Evolutionary conservation across 2,888 invertebrate species (phyloP), one percentile per base, ranked within the genome.

Genomic region (Carpatolechia fugitivella): DNA sequence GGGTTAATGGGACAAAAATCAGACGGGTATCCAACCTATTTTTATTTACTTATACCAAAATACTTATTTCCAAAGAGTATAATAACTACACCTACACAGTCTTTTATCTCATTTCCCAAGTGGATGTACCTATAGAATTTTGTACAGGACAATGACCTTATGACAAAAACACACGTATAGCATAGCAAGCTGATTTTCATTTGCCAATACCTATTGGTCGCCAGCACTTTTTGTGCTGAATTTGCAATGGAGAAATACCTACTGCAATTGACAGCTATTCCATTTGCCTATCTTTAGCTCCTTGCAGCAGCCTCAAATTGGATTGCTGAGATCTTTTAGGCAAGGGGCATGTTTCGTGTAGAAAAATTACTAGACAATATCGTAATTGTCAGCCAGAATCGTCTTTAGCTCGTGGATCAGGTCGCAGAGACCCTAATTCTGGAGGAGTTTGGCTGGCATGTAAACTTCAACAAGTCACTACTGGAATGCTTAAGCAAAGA

Each of bases 1-100:
- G 60, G 66, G 52, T 68, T 66, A 40, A 20, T 65, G 11, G 40
- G 62, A 30, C 57, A 53, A 24, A 68, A 68, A 44, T 6, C 56
- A 47, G 65, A 64, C 53, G 64, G 55, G 58, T 2, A 6, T 60
- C 6, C 49, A 63, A 0, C 65, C 67, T 0, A 64, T 65, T 8
- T 61, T 66, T 62, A 63, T 46, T n/a, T 5, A 0, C 57, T 50
- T 59, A 44, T 64, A 1, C n/a, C n/a, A n/a, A n/a, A n/a, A n/a
- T n/a, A n/a, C n/a, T n/a, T n/a, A n/a, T n/a, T n/a, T n/a, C n/a
- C n/a, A n/a, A n/a, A n/a, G n/a, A n/a, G n/a, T n/a, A n/a, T n/a
- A n/a, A n/a, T n/a, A n/a, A n/a, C n/a, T n/a, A 30, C 3, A 50
- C 54, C 11, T 61, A 56, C n/a, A 35, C 56, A 60, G n/a, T n/a